Evolutionary conservation across 2,888 invertebrate species (phyloP).

Genomic region (Andrena camellia): DNA sequence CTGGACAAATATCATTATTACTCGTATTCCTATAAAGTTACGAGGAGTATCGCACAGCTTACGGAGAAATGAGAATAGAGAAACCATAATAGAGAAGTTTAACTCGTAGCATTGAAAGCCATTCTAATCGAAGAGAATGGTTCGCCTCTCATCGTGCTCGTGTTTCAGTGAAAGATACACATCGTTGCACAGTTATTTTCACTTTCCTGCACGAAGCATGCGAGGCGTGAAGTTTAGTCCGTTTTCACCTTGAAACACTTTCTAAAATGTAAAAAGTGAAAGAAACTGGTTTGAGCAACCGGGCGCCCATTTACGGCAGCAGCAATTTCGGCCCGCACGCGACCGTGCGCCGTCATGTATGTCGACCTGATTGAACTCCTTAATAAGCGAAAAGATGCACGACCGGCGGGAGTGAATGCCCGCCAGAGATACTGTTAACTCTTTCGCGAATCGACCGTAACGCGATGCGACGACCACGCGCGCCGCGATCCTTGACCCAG

Average conservation of each 20-base stretch:
- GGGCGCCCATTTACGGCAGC: background rate
- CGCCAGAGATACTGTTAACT: conserved; percentile 15
- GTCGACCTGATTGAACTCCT: background rate
- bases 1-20: too few relatives aligned
- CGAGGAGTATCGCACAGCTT: too few relatives aligned
- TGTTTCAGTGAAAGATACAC: background rate
- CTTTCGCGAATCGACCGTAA: background rate
- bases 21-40: too few relatives aligned
- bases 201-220: background rate
- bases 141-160: background rate
- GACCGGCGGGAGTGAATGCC: conserved; percentile 20
- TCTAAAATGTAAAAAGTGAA: conserved; percentile 11
- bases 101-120: too few relatives aligned
- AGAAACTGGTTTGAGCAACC: background rate
- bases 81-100: too few relatives aligned
- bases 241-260: conserved; percentile 27
- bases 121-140: too few relatives aligned
- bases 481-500: conserved; percentile 59
- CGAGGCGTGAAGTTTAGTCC: background rate
- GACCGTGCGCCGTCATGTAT: background rate
- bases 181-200: background rate
- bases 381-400: conserved; percentile 11
- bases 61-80: too few relatives aligned
- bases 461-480: background rate
- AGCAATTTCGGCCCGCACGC: background rate